Base-by-base conservation (phyloP, 2,797 vertebrate genomes). In the Sebastes minor region DNA sequence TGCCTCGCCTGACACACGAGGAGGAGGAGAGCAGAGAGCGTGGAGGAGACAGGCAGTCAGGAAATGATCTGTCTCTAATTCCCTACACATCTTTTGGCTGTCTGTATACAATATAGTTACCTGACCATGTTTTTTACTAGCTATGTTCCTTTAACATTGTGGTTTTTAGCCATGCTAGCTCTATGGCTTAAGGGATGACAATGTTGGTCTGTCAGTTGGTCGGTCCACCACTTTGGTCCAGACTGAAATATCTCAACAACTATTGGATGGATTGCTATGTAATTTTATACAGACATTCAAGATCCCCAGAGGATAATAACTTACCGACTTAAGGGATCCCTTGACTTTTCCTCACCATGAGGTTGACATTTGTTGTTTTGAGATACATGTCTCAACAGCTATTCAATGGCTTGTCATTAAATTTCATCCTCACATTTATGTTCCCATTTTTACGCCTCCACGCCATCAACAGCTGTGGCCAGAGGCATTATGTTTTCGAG, bases 11-110 rank as follows among this genome's bases (percentile, higher is more conserved):
- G 77, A 78, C 27, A 64, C 38, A 56, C 2, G 1, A 60, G 16
- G 14, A 46, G 38, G 13, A 42, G 42, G 16, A 46, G 42, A 46
- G 42, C 1, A 46, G 42, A 8, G 38, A 55, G 46, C 9, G n/a
- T 13, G 38, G 25, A 56, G 32, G 80, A 81, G 69, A 69, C 49
- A 77, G 28, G 5, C 71, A 55, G 61, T 9, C 20, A 49, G 73
- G 59, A 69, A 55, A 63, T 78, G 12, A 70, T 85, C 52, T 33
- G 68, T 62, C 71, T 30, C 55, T 32, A 32, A 46, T 56, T 60
- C 65, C 16, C 67, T 33, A 13, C 59, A 71, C 30, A 13, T 74
- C 64, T 71, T 71, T 66, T 74, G 56, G 27, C 60, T 76, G 27
- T 53, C 28, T 64, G n/a, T 38, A 11, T 56, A 27, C n/a, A 56